Base-by-base conservation (phyloP, 2,888 invertebrate genomes). In the Cataglyphis cursor region DNA sequence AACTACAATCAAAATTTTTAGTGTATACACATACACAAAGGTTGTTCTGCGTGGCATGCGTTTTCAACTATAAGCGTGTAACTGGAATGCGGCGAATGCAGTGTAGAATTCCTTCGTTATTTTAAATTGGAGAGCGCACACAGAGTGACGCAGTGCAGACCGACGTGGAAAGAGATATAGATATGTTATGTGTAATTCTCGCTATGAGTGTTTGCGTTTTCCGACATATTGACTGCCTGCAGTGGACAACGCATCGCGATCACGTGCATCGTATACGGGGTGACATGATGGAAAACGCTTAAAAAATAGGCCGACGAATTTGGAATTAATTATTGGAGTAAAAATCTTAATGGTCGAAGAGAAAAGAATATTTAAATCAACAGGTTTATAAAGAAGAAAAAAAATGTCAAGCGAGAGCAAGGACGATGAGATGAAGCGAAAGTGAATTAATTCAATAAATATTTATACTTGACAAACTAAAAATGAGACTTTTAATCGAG, bases 101-200 rank as follows among this genome's bases (percentile, higher is more conserved):
- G 59, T 44, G 78, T 54, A 72, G 72, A 59, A 72, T 72, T 80
- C 72, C 72, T 76, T 80, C 78, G 78, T 80, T 80, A 80, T 80
- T 80, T 72, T 72, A 80, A 80, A 80, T 80, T 80, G 78, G 78
- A 80, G 70, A 59, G 59, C 44, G 59, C 57, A 44, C 78, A 59
- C n/a, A n/a, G 51, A 68, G 78, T 80, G 72, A 80, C 44, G 72
- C 72, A 24, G 31, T 59, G 57, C 70, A 68, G 59, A 24, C 72
- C 72, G 41, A 44, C 72, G 24, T 35, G 59, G 24, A 51, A 51
- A 51, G n/a, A 51, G 48, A 18, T 70, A 21, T 44, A 78, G 70
- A 78, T 78, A 59, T 44, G 72, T 66, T 76, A 76, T 65, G 28
- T 65, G 54, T 78, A 70, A 80, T 80, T 72, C 78, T 72, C 72